Base-by-base conservation (phyloP, 1,140 invertebrate species). In the Eumeta japonica region DNA sequence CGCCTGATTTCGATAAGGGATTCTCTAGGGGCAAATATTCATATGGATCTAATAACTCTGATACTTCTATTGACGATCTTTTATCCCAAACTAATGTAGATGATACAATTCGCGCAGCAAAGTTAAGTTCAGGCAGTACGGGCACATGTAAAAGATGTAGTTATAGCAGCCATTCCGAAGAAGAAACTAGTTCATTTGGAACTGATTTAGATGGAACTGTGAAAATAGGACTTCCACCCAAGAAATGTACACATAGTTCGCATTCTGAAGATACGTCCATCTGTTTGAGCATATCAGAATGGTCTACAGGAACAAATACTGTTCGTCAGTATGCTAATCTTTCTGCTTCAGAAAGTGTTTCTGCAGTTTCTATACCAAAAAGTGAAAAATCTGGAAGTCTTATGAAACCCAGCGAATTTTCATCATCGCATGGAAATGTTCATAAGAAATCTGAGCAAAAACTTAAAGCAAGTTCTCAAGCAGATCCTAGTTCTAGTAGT, bases 211-310 rank as follows among this genome's bases (percentile, higher is more conserved):
- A 88, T 62, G 88, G 86, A 12, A 90, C 87, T 0, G 87, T 89
- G 0, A 82, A 86, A 58, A 84, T 87, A 51, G 86, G 83, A 3
- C 62, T 88, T 3, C 85, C 86, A 56, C 85, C 84, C 35, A 86
- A 86, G 45, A 76, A 88, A 80, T 83, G 87, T 67, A 77, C 85
- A 35, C 80, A 87, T 62, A 82, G 87, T 64, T 89, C 87, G 0
- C 86, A 89, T 57, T 88, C 87, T 12, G 88, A 89, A 60, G 87
- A 90, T 55, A 91, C 88, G 1, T 90, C 88, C 0, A 86, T 90
- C 60, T 88, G 87, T 11, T 65, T 90, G 16, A 88, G 87, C 45
- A 85, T 88, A 53, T 89, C 87, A 1, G 88, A 90, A 49, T 90
- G 87, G 86, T 90, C 87, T 0, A 90, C 87, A 20, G 87, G 86